A percentile compares a stretch with the other conserved stretches of the same genome.
Evolutionary conservation across 2,797 vertebrate species (phyloP).

Genomic region (Sebastes cheni): DNA sequence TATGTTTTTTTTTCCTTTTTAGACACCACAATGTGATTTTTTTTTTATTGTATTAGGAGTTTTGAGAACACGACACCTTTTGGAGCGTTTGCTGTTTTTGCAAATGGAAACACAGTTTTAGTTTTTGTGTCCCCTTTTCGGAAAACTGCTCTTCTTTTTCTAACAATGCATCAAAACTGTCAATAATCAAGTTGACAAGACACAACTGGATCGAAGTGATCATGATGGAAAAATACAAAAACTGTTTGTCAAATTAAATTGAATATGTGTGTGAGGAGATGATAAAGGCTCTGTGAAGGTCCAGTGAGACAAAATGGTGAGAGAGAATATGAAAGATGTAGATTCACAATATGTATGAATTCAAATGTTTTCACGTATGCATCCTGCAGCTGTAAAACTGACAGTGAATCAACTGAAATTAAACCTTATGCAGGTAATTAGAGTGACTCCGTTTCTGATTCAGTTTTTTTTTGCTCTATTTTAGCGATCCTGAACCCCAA

Average conservation of each 20-base stretch:
- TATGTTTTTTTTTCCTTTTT: no score
- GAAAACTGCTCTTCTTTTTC: background rate
- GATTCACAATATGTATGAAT: background rate
- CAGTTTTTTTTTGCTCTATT: slow-evolving; percentile 44
- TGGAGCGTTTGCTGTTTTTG: background rate
- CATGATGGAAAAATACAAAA: background rate
- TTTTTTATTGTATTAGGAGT: background rate
- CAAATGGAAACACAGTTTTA: background rate
- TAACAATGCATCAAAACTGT: background rate
- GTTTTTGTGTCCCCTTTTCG: background rate
- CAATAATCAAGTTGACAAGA: background rate
- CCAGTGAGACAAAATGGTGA: background rate
- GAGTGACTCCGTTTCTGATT: background rate
- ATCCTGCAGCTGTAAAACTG: background rate
- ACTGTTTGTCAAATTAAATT: background rate
- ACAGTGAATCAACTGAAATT: background rate
- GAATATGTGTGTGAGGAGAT: background rate
- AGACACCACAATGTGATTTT: no score
- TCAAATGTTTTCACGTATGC: background rate
- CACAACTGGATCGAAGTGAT: background rate
- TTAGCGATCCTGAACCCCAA: slow-evolving; percentile 96
- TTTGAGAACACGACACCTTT: background rate
- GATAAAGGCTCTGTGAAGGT: background rate
- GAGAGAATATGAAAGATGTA: background rate
- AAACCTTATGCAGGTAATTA: background rate